A percentile compares a stretch with the other conserved stretches of the same genome.
Conservation (phyloP, 2,113 vertebrate genomes). For the Addax nasomaculatus region DNA sequence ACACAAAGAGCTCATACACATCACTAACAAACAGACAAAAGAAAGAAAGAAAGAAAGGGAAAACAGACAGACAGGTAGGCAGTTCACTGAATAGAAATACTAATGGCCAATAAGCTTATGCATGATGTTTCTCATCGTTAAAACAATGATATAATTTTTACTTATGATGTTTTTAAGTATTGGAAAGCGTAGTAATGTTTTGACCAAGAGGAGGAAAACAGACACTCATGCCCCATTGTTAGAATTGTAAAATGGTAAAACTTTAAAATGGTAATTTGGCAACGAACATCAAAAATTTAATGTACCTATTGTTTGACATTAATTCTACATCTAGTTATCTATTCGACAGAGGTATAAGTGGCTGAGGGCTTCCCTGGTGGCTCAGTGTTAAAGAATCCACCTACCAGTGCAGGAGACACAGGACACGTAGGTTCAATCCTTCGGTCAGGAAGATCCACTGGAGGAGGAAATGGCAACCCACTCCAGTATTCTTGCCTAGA, state of each 20-base stretch:
- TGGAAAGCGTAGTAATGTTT: not conserved
- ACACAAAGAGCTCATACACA: not conserved
- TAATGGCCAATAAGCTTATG: not conserved
- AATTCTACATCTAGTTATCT: not conserved
- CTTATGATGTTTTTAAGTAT: not conserved
- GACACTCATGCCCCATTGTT: conserved; percentile 4
- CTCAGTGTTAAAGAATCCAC: not conserved
- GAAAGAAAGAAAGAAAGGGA: not conserved
- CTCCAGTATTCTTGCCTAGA: not conserved
- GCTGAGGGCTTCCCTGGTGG: not conserved
- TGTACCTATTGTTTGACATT: not conserved
- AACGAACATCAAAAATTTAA: not conserved
- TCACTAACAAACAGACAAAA: not conserved
- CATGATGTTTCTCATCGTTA: not conserved
- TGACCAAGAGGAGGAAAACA: not conserved
- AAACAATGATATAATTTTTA: not conserved
- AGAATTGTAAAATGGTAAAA: not conserved
- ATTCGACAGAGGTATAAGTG: not conserved
- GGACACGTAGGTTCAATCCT: not conserved
- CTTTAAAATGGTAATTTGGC: not conserved
- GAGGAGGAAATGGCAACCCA: not conserved
- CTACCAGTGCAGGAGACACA: not conserved
- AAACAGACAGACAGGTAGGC: not conserved
- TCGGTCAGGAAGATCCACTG: not conserved
- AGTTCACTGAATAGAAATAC: not conserved